Percentiles rank a stretch among this genome's conserved stretches.
Conservation (phyloP, 2,888 invertebrate species). For the Loripinus fragilis region DNA sequence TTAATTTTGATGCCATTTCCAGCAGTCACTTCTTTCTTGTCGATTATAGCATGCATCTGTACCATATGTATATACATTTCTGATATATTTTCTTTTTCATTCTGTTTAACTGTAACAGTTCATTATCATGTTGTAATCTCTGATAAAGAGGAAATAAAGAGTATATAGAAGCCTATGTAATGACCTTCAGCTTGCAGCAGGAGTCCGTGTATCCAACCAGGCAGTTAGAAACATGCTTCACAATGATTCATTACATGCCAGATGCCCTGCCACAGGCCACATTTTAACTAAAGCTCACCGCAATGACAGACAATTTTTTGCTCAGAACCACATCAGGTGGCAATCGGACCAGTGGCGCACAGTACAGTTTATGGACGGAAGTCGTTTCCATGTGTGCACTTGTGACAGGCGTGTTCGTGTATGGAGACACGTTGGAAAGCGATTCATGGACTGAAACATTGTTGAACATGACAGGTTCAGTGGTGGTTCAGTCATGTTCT, state of each 20-base stretch:
- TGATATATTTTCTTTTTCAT: too few relatives aligned
- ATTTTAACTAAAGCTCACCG: neutral
- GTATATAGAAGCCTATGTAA: neutral
- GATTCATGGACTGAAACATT: neutral
- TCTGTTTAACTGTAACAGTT: neutral
- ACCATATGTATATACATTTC: slow-evolving; percentile 5
- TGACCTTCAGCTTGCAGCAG: slow-evolving; percentile 2
- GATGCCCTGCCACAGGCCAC: neutral
- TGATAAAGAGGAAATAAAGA: too few relatives aligned
- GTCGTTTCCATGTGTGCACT: neutral
- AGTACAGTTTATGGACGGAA: too few relatives aligned
- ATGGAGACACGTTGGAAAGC: neutral
- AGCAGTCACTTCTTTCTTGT: too few relatives aligned
- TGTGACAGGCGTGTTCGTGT: neutral
- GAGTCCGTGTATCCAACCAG: too few relatives aligned
- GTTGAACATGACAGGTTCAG: too few relatives aligned
- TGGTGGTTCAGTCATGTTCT: too few relatives aligned
- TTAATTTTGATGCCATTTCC: too few relatives aligned
- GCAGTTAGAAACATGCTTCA: too few relatives aligned
- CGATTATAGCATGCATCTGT: too few relatives aligned
- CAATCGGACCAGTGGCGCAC: neutral
- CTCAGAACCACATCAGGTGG: neutral
- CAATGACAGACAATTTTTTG: neutral
- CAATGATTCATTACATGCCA: too few relatives aligned
- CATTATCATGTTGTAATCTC: too few relatives aligned